These are phyloP conservation scores for Metellina segmentata DNA, from an alignment of 2,888 invertebrate genomes.

Conservation along the genomic window DNA sequence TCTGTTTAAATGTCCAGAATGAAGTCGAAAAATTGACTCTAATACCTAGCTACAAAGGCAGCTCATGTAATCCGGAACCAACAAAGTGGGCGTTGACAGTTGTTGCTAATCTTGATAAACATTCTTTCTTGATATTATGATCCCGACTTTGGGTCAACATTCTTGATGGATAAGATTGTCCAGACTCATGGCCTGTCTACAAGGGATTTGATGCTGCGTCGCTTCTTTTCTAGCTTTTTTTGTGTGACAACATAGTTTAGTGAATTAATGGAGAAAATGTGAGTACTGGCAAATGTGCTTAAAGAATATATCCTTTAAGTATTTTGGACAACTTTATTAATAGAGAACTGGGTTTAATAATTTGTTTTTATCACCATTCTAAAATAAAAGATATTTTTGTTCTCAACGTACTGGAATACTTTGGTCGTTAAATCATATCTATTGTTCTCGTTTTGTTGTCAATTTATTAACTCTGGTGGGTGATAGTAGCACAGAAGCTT, in stretches of 20 bases:
- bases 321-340: no score
- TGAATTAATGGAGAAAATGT: neutral
- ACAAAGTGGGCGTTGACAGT: neutral
- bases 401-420: no score
- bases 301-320: no score
- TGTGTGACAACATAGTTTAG: neutral
- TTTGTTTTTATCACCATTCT: no score
- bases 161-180: constrained; percentile 34
- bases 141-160: constrained; percentile 36
- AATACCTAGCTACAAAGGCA: neutral
- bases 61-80: neutral
- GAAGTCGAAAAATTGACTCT: neutral
- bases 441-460: no score
- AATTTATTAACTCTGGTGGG: no score
- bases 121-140: constrained; percentile 26
- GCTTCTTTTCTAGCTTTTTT: neutral
- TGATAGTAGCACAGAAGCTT: no score
- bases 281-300: neutral
- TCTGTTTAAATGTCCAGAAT: neutral
- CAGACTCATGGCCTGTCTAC: neutral
- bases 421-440: no score
- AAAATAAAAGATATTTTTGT: no score
- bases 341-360: no score
- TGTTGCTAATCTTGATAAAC: constrained; percentile 52
- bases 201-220: neutral